Base-by-base conservation (phyloP, 2,113 vertebrate species). In the Coreoperca whiteheadi region DNA sequence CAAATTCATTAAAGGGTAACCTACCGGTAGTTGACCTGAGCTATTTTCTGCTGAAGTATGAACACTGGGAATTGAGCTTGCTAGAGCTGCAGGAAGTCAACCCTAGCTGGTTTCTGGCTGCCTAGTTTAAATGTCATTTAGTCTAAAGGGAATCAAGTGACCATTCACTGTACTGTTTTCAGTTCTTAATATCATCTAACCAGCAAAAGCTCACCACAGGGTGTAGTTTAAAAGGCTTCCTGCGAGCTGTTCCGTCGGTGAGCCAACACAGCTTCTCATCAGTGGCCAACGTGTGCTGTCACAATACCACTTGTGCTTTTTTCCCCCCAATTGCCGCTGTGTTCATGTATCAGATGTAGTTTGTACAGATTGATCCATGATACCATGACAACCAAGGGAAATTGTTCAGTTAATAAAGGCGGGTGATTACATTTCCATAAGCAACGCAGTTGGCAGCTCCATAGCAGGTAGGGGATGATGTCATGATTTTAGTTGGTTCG, bases 401-500 rank as follows among this genome's bases (percentile, higher is more conserved):
- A 71, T 41, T 23, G 73, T 46, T 61, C 6, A 43, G 20, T 41
- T 77, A 67, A 76, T 71, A 67, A 71, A 70, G 39, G 48, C 18
- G 21, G 65, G 64, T 69, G 39, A 82, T 86, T 81, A 54, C 51
- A 66, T 74, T 67, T 84, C 69, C 51, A 74, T 71, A 30, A 67
- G 50, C 48, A 23, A 56, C 59, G 10, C 14, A 9, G 16, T 69
- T 56, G 4, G 20, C 43, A 15, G 50, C 66, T 76, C 11, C 53
- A 6, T 46, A 67, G 25, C 14, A 23, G 43, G 10, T n/a, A 34
- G 54, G 25, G 61, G 21, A 81, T 87, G 89, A 88, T 86, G 83
- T 87, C 84, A 92, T 82, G 21, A 54, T 81, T 74, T 53, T 34
- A 41, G 23, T 18, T 56, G n/a, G n/a, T n/a, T 77, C 53, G 54